Evolutionary conservation across 2,113 vertebrate species (phyloP).

Genomic region (Willisornis vidua): DNA sequence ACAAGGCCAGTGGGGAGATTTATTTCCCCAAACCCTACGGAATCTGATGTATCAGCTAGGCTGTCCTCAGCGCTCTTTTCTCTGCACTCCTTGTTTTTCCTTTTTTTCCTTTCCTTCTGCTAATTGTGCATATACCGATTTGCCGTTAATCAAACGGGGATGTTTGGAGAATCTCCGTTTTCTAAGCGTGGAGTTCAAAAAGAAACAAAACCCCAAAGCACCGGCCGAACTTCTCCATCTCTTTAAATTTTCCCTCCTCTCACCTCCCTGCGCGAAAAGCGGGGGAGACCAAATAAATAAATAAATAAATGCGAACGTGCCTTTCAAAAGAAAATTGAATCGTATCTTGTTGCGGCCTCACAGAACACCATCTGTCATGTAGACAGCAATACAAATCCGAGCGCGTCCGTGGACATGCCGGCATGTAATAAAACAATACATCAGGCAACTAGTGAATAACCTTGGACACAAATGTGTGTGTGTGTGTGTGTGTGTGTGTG

Average conservation of each 20-base stretch:
- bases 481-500: neutral
- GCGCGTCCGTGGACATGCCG: constrained; percentile 56
- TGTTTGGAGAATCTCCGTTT: neutral
- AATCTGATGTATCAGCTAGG: neutral
- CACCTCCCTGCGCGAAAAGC: neutral
- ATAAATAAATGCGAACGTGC: constrained; percentile 24
- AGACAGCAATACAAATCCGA: constrained; percentile 65
- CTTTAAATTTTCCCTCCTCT: constrained; percentile 59
- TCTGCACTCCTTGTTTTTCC: neutral
- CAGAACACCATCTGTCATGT: constrained; percentile 77
- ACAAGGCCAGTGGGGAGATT: constrained; percentile 1
- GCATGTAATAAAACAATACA: constrained; percentile 65
- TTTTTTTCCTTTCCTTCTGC: neutral
- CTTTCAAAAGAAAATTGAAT: constrained; percentile 69
- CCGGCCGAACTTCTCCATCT: constrained; percentile 2
- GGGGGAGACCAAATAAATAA: neutral
- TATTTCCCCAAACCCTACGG: neutral
- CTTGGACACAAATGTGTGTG: constrained; percentile 9
- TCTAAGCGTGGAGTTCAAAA: neutral
- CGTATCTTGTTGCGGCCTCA: constrained; percentile 59
- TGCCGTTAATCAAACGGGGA: neutral
- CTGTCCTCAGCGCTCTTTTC: neutral
- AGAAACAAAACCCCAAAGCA: neutral
- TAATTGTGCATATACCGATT: neutral
- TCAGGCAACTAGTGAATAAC: constrained; percentile 45